Evolutionary conservation across 2,888 invertebrate species (phyloP).

Genomic region (Calameuta filiformis): DNA sequence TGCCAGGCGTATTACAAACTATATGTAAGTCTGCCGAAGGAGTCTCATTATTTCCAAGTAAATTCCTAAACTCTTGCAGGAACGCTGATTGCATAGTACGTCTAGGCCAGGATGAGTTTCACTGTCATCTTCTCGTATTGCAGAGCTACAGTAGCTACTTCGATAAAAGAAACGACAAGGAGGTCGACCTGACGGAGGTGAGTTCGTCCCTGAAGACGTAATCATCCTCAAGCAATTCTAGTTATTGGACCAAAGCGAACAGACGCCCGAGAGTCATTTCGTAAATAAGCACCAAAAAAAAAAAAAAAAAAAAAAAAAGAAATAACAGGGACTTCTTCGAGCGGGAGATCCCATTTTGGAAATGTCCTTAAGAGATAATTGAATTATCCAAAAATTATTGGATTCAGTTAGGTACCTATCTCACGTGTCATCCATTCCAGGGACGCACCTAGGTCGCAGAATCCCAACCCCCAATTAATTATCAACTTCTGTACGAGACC

Average conservation of each 20-base stretch:
- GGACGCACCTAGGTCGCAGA: not conserved
- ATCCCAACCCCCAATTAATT: not conserved
- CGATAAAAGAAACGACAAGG: constrained; percentile 66
- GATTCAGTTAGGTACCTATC: not conserved
- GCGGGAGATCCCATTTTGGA: not conserved
- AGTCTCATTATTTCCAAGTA: constrained; percentile 5
- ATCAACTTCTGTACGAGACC: not conserved
- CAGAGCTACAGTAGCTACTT: constrained; percentile 78
- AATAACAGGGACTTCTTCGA: not conserved
- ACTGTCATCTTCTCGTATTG: constrained; percentile 76
- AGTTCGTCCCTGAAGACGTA: constrained; percentile 23
- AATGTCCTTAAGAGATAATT: not conserved
- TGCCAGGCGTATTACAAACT: constrained; percentile 74
- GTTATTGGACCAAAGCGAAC: not conserved
- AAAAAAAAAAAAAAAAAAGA: not conserved
- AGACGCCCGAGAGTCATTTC: not conserved
- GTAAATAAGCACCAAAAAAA: not conserved
- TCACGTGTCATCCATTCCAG: not conserved
- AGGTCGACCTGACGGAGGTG: constrained; percentile 56
- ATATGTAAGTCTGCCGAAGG: constrained; percentile 68
- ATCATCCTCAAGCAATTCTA: not conserved
- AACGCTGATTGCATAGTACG: constrained; percentile 77
- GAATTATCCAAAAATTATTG: not conserved
- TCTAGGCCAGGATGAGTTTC: constrained; percentile 75
- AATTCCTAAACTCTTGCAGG: constrained; percentile 61